Conservation (phyloP, 2,888 invertebrate genomes). For the Apodemia zela region DNA sequence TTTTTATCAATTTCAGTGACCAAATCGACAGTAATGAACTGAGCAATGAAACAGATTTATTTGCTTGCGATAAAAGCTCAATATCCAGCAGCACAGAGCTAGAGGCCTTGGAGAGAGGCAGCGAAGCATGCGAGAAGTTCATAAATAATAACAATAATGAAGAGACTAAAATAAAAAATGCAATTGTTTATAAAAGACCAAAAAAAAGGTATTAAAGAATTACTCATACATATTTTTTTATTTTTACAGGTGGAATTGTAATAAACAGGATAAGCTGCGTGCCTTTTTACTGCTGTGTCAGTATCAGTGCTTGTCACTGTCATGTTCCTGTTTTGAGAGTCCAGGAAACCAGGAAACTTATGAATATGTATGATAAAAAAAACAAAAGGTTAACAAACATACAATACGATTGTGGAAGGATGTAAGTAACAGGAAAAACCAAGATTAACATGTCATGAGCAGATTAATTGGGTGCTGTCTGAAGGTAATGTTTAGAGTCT, state of each 20-base stretch:
- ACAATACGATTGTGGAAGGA: too few species aligned
- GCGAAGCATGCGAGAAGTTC: conserved; percentile 47
- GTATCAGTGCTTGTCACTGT: too few species aligned
- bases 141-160: conserved; percentile 69
- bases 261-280: too few species aligned
- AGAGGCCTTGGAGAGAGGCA: conserved; percentile 38
- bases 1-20: conserved; percentile 45
- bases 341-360: too few species aligned
- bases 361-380: too few species aligned
- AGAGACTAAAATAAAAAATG: conserved; percentile 47
- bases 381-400: too few species aligned
- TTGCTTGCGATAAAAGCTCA: conserved; percentile 67
- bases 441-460: too few species aligned
- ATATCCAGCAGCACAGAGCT: conserved; percentile 61
- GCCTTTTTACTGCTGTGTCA: neutral
- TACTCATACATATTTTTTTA: neutral
- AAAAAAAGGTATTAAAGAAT: conserved; percentile 45
- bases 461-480: too few species aligned
- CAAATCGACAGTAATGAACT: conserved; percentile 70
- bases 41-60: conserved; percentile 69
- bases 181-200: conserved; percentile 49
- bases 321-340: too few species aligned
- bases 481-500: too few species aligned
- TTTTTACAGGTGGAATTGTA: too few species aligned
- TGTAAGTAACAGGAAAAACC: too few species aligned